Base-by-base conservation (phyloP, 2,888 invertebrate genomes). In the Meta bourneti region DNA sequence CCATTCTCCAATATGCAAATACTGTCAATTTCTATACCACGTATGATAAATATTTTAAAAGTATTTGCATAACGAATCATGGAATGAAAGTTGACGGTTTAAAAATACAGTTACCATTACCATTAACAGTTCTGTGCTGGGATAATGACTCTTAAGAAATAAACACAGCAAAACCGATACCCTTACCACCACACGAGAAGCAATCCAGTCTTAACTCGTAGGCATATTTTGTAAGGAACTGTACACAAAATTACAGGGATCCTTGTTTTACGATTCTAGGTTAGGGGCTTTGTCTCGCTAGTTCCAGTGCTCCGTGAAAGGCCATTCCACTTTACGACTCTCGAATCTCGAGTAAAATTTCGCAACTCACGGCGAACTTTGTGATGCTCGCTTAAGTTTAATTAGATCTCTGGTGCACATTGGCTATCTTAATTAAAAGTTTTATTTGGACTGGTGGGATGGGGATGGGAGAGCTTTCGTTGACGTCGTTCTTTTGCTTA, bases 351-450 rank as follows among this genome's bases (percentile, higher is more conserved):
- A 54, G 51, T 54, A 74, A 87, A 79, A 70, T 80, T 80, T 54
- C 70, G 61, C 20, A 71, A 20, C 34, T 75, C 70, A 19, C 49
- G 78, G 16, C 78, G 34, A 11, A 49, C 16, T 77, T 19, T 74
- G 70, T 48, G 84, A 8, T 54, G 70, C 20, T 20, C 71, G 77
- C 49, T 78, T 78, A 49, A 48, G 52, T 87, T 87, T 87, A 87
- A 87, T 87, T 87, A 87, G 87, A 71, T 87, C 48, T 16, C 51
- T 34, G 6, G 19, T 11, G 72, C 72, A 48, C 72, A 51, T 70
- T 8, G 6, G 49, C 71, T 16, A 16, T 87, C 54, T 80, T 80
- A 87, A 87, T 87, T 87, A 87, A 87, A 87, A 87, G 80, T 80
- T 87, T 87, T 87, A 87, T 80, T 87, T 80, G 52, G 13, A 49